Conservation (phyloP, 2,888 invertebrate genomes). For the Lepidochrysops patricia region DNA sequence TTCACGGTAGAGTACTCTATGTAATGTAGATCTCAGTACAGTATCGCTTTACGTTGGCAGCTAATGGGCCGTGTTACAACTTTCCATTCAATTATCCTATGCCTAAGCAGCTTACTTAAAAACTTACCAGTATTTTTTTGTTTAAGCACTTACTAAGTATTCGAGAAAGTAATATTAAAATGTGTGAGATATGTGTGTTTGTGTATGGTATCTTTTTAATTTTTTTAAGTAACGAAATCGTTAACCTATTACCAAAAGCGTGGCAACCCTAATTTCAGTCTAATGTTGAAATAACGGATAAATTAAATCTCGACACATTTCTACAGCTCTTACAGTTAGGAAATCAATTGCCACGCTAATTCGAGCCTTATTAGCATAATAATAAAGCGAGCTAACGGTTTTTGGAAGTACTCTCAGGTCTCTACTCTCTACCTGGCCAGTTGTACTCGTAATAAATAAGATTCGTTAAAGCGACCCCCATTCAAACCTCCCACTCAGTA, state of each 20-base stretch:
- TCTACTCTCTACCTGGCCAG: constrained; percentile 22
- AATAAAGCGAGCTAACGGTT: not conserved
- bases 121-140: too few relatives aligned
- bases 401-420: not conserved
- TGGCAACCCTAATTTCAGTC: not conserved
- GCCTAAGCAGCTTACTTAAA: not conserved
- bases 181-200: too few relatives aligned
- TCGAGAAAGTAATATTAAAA: too few relatives aligned
- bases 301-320: constrained; percentile 10
- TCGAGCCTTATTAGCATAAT: constrained; percentile 2
- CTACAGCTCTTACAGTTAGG: not conserved
- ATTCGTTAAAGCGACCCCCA: constrained; percentile 32
- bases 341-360: constrained; percentile 4
- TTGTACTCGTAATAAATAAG: constrained; percentile 33
- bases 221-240: too few relatives aligned
- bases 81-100: not conserved
- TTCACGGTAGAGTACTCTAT: not conserved
- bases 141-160: too few relatives aligned
- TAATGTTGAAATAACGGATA: constrained; percentile 10
- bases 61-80: not conserved
- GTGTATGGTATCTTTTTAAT: too few relatives aligned
- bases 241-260: not conserved
- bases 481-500: constrained; percentile 37
- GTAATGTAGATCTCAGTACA: not conserved
- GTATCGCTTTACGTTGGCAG: not conserved